phyloP scores from a whole-genome alignment of 92 coral and sea anemone species.

The Porites lobata region DNA sequence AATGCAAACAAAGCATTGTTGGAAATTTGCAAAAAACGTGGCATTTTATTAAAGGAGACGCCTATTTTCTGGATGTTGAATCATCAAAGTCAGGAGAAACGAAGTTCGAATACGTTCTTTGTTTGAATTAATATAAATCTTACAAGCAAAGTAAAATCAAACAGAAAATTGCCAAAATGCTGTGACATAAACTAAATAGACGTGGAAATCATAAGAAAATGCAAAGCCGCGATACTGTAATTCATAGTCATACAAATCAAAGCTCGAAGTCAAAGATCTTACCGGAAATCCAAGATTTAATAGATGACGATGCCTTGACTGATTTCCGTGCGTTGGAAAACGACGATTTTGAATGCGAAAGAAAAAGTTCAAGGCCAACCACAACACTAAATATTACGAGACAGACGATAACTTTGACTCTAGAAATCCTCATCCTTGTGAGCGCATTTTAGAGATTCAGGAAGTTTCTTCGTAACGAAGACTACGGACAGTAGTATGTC shows the following conservation, averaged over 20 bases:
- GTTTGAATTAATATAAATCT: no score
- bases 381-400: background rate
- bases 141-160: no score
- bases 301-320: background rate
- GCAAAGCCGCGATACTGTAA: no score
- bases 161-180: no score
- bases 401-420: background rate
- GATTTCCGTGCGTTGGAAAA: background rate
- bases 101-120: background rate
- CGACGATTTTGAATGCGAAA: background rate
- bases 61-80: background rate
- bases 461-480: background rate
- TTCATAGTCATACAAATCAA: no score
- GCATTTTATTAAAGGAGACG: background rate
- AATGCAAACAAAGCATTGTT: background rate
- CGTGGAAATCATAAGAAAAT: no score
- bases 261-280: background rate
- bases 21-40: background rate
- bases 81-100: background rate
- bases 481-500: background rate
- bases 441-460: background rate
- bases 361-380: background rate
- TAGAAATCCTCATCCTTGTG: background rate
- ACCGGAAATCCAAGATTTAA: background rate
- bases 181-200: no score